Evolutionary conservation across 2,113 vertebrate genomes (phyloP), one percentile per base, ranked within the genome.

Genomic region (Elgaria multicarinata): DNA sequence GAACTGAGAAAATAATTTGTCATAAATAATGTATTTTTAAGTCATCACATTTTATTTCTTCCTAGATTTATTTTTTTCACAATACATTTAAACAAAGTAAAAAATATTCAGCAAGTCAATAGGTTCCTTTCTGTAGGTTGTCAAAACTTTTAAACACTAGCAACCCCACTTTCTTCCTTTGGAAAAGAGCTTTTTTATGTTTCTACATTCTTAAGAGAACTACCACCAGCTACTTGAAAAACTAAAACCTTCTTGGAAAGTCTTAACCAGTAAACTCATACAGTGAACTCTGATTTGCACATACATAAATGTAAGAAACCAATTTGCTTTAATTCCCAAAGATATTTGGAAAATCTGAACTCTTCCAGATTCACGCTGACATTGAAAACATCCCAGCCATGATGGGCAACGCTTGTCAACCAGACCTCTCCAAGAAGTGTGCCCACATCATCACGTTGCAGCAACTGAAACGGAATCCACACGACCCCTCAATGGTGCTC

Each of bases 1-100:
- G 58, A 87, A 77, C 55, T 78, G 85, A 50, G 42, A 87, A 87
- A 78, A 87, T 87, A 87, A 87, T 87, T 87, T 78, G 39, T 13
- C 39, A 87, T 87, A 66, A 87, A 87, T 87, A 87, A 87, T 87
- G 75, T 77, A 87, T 87, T 78, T 87, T 87, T 87, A 87, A 87
- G 74, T 66, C 28, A 77, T 87, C 74, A 77, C 74, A 77, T 77
- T 87, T 87, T 87, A 42, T 78, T 87, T 66, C 74, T 77, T 87
- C 55, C 58, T 46, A 76, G 85, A 67, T n/a, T 67, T 66, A 67
- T n/a, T 67, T 66, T 44, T 55, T 46, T 20, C 20, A n/a, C 31
- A 72, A 72, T 85, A 72, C 44, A 72, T 72, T 74, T 74, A 85
- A 74, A 85, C 42, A 66, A 77, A 87, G 62, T 66, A 50, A n/a